Conservation (phyloP, 2,113 vertebrate species). For the Chroicocephalus ridibundus region DNA sequence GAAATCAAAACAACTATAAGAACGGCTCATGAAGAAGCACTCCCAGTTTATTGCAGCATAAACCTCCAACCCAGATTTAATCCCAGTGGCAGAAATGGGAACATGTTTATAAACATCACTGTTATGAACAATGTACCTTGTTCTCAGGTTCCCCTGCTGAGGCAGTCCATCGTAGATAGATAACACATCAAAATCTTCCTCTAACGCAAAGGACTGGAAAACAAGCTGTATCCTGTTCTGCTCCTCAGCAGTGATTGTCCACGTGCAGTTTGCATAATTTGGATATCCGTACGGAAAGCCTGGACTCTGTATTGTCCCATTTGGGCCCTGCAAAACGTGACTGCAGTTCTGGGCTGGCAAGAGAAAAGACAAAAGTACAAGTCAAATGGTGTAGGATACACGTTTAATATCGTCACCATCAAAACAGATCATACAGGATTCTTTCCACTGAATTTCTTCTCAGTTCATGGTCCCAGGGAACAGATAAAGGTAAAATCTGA, state of each 20-base stretch:
- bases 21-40: not conserved
- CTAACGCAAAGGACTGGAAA: conserved; percentile 96
- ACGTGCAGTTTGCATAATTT: conserved; percentile 99
- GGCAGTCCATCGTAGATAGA: conserved; percentile 93
- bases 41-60: not conserved
- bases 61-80: not conserved
- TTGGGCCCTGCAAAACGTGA: conserved; percentile 87
- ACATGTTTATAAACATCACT: not conserved
- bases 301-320: conserved; percentile 96
- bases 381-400: not conserved
- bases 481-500: not conserved
- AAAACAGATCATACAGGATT: not conserved
- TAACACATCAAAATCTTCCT: conserved; percentile 97
- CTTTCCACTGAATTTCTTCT: not conserved
- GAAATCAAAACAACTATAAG: conserved; percentile 30
- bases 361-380: conserved; percentile 36
- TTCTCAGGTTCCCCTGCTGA: conserved; percentile 89
- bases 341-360: conserved; percentile 95
- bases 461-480: not conserved
- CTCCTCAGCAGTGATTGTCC: conserved; percentile 91
- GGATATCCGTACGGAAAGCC: conserved; percentile 98
- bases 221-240: conserved; percentile 97
- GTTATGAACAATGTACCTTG: conserved; percentile 74
- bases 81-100: not conserved
- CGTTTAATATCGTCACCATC: accelerated